A percentile compares a stretch with the other conserved stretches of the same genome.
These are phyloP conservation scores for Drosophila seguyi DNA, from an alignment of 1,140 invertebrate genomes.

Conservation along the genomic window DNA sequence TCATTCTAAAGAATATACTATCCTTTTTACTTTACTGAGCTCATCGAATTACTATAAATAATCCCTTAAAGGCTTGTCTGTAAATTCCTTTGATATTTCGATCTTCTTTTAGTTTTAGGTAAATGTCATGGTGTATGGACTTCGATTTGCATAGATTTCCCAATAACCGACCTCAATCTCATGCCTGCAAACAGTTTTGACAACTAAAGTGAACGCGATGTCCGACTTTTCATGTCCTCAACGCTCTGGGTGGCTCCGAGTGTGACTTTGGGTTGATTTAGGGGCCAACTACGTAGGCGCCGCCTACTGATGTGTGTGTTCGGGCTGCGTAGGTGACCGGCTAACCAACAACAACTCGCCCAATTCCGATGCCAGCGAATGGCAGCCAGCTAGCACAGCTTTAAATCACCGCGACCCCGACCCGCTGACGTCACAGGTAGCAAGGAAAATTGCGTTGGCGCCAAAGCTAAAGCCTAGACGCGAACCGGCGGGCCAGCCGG, in stretches of 20 bases:
- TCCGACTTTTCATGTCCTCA: slow-evolving; percentile 19
- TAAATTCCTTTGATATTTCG: background rate
- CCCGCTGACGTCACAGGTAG: slow-evolving; percentile 59
- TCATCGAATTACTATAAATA: background rate
- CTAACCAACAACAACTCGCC: slow-evolving; percentile 35
- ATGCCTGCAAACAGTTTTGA: slow-evolving; percentile 9
- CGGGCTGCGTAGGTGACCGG: slow-evolving; percentile 62
- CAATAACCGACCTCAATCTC: background rate
- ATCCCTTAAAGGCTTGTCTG: too few species aligned
- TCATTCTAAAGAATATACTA: background rate
- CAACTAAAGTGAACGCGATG: slow-evolving; percentile 15
- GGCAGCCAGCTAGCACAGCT: slow-evolving; percentile 62
- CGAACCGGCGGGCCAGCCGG: slow-evolving; percentile 42
- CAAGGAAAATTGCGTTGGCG: slow-evolving; percentile 54
- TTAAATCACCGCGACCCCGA: slow-evolving; percentile 65
- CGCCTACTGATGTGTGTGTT: slow-evolving; percentile 60
- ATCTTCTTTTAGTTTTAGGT: background rate
- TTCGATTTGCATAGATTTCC: background rate
- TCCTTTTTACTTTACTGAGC: background rate
- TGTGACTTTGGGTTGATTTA: background rate
- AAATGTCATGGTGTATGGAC: background rate
- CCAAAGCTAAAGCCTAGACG: slow-evolving; percentile 31
- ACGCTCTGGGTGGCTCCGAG: background rate
- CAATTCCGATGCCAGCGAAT: slow-evolving; percentile 68
- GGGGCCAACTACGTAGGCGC: slow-evolving; percentile 56